Conservation (phyloP, 2,888 invertebrate species). For the Griposia aprilina region DNA sequence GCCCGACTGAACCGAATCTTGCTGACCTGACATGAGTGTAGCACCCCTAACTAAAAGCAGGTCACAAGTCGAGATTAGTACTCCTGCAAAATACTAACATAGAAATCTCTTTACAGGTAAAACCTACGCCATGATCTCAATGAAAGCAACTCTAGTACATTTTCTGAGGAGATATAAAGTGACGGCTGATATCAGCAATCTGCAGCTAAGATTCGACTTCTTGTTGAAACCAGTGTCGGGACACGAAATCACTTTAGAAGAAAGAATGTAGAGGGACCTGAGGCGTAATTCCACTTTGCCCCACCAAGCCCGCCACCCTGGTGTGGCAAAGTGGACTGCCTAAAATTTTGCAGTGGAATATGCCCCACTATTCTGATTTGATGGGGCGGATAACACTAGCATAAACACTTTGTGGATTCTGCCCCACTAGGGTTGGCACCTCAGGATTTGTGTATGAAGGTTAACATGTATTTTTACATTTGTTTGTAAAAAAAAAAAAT, state of each 20-base stretch:
- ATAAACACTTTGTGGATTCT: no score
- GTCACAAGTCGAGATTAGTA: not conserved
- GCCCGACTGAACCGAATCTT: not conserved
- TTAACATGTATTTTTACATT: no score
- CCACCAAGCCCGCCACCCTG: no score
- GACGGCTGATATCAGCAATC: constrained; percentile 66
- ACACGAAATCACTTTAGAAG: constrained; percentile 63
- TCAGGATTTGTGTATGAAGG: no score
- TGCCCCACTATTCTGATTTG: no score
- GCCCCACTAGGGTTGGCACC: no score
- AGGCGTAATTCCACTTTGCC: no score
- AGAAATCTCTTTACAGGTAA: constrained; percentile 69
- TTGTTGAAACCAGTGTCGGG: constrained; percentile 75
- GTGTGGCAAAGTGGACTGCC: no score
- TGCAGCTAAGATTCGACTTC: constrained; percentile 68
- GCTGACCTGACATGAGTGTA: not conserved
- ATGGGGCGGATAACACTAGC: no score
- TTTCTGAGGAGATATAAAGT: constrained; percentile 70
- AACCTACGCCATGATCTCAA: constrained; percentile 72
- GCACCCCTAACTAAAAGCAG: not conserved
- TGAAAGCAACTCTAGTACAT: constrained; percentile 73
- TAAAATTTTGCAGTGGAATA: no score
- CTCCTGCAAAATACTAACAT: not conserved
- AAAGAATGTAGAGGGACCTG: constrained; percentile 40
- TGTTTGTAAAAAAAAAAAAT: no score